These are phyloP conservation scores for Cacatua alba DNA, from an alignment of 2,113 vertebrate species.

Conservation along the genomic window DNA sequence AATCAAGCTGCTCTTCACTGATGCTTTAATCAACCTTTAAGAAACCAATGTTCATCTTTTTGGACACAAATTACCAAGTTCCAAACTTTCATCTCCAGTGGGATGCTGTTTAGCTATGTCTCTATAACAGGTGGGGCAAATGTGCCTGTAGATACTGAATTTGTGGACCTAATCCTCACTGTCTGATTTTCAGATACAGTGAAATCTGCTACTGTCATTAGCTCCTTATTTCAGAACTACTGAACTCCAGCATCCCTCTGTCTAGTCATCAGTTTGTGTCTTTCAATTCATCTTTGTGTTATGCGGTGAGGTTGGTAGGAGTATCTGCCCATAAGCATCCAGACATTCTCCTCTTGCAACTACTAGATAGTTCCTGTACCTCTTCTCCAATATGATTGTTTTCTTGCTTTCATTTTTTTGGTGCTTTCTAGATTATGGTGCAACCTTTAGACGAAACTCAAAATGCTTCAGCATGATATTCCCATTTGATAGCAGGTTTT, in stretches of 20 bases:
- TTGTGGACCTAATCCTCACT: neutral
- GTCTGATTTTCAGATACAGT: neutral
- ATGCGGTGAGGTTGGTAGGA: neutral
- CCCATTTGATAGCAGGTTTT: neutral
- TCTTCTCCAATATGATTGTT: neutral
- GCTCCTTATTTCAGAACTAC: neutral
- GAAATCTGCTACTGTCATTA: neutral
- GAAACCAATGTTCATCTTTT: neutral
- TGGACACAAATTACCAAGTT: neutral
- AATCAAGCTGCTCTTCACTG: neutral
- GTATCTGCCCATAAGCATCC: neutral
- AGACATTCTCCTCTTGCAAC: neutral
- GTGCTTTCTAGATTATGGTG: neutral
- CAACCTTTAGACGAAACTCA: neutral
- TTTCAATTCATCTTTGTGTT: neutral
- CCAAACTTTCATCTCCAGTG: neutral
- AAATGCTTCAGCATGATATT: neutral
- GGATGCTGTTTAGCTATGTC: neutral
- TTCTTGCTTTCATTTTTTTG: neutral
- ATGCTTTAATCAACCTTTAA: neutral
- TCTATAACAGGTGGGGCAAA: neutral
- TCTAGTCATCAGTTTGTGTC: neutral
- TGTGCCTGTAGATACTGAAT: neutral
- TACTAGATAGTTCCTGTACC: neutral
- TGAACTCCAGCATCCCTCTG: neutral